These are phyloP conservation scores for Eristalis pertinax DNA, from an alignment of 2,888 invertebrate genomes.

Conservation along the genomic window DNA sequence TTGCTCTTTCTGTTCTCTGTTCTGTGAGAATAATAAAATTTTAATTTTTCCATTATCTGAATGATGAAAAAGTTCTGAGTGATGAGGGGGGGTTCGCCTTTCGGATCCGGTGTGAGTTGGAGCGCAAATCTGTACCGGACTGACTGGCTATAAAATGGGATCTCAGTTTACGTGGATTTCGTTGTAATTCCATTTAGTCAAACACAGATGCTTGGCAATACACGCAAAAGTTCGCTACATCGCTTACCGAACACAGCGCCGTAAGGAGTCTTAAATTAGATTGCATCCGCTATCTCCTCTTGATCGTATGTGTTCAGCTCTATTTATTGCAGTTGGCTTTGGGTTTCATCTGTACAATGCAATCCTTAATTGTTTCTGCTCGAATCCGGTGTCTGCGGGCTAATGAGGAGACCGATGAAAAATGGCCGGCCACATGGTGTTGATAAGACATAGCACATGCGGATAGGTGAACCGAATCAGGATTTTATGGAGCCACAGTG, in stretches of 20 bases:
- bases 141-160: constrained; percentile 29
- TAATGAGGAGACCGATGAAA: constrained; percentile 6
- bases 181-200: constrained; percentile 38
- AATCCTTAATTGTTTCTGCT: constrained; percentile 13
- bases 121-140: constrained; percentile 19
- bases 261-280: constrained; percentile 40
- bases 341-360: constrained; percentile 1
- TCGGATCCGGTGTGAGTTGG: constrained; percentile 2
- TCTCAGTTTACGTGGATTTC: constrained; percentile 48
- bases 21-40: constrained; percentile 66
- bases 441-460: not conserved
- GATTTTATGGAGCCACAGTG: not conserved
- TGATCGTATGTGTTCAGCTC: constrained; percentile 42
- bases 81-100: constrained; percentile 1
- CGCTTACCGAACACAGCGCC: constrained; percentile 12
- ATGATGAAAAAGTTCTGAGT: constrained; percentile 60
- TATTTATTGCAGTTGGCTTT: constrained; percentile 34
- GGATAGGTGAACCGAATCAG: constrained; percentile 18
- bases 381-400: not conserved
- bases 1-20: constrained; percentile 37
- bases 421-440: constrained; percentile 8
- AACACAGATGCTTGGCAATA: constrained; percentile 32
- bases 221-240: constrained; percentile 20
- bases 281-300: constrained; percentile 41
- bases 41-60: constrained; percentile 72